Percentiles rank a stretch among this genome's conserved stretches.
Conservation (phyloP, 2,113 vertebrate species). For the Pelecanus crispus region DNA sequence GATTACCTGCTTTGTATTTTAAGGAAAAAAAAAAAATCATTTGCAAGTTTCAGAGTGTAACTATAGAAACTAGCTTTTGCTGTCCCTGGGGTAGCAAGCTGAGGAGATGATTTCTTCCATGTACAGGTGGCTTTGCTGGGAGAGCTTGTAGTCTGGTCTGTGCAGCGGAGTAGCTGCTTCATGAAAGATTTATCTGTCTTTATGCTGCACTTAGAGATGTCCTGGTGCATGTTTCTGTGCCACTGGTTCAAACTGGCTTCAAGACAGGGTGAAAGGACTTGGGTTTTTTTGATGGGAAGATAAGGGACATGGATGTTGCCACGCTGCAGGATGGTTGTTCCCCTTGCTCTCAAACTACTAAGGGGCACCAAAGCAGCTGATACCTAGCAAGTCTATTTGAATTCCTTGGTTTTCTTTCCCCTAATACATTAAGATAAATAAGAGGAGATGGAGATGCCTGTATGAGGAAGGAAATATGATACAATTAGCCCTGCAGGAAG, state of each 20-base stretch:
- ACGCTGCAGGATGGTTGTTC: background rate
- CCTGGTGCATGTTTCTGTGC: background rate
- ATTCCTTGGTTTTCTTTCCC: background rate
- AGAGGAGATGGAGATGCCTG: background rate
- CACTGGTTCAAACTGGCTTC: background rate
- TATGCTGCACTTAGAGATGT: background rate
- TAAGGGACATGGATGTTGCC: too few species aligned
- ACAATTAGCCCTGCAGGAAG: background rate
- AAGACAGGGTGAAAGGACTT: background rate
- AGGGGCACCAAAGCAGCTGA: background rate
- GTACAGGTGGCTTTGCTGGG: background rate
- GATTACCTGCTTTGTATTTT: background rate
- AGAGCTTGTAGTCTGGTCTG: background rate
- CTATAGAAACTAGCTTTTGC: background rate
- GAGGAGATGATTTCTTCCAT: background rate
- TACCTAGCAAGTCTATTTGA: background rate
- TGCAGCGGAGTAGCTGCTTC: background rate
- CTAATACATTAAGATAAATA: background rate
- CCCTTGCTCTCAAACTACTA: background rate
- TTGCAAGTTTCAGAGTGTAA: background rate
- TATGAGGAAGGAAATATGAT: background rate
- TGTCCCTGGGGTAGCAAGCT: background rate
- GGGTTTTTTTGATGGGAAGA: background rate
- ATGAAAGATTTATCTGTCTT: background rate
- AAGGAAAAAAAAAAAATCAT: background rate